Percentiles rank a stretch among this genome's conserved stretches.
Evolutionary conservation across 1,140 invertebrate genomes (phyloP).

Genomic region (Brachionus calyciflorus): DNA sequence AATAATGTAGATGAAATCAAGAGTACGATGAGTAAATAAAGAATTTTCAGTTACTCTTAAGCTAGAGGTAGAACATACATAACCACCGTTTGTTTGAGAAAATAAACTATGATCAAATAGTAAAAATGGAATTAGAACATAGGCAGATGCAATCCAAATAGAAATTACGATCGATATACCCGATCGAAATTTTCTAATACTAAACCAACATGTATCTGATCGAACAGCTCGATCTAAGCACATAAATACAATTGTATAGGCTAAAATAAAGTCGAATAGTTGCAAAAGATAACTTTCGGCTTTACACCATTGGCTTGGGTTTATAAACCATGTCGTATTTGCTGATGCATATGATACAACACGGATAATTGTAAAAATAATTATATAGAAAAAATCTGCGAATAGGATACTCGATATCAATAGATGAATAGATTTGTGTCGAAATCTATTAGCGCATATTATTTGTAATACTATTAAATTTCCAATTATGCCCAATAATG

Average conservation of each 20-base stretch:
- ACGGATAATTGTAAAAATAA: conserved; percentile 35
- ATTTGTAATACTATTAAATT: conserved; percentile 37
- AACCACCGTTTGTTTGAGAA: conserved; percentile 28
- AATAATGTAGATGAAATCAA: conserved; percentile 39
- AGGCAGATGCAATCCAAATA: conserved; percentile 33
- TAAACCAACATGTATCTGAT: background rate
- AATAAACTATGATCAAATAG: conserved; percentile 17
- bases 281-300: conserved; percentile 41
- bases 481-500: conserved; percentile 2
- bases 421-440: conserved; percentile 46
- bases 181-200: conserved; percentile 18
- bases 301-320: conserved; percentile 42
- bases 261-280: conserved; percentile 37
- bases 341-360: conserved; percentile 21
- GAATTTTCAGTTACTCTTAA: background rate
- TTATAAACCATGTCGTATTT: conserved; percentile 3
- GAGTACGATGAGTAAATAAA: background rate
- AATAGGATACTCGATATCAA: background rate
- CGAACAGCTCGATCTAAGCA: conserved; percentile 26
- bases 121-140: conserved; percentile 39
- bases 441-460: conserved; percentile 45
- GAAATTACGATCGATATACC: conserved; percentile 29
- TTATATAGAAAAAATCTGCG: conserved; percentile 3
- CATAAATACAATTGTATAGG: conserved; percentile 45
- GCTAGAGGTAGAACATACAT: conserved; percentile 14